Evolutionary conservation across 2,797 vertebrate species (phyloP), one percentile per base, ranked within the genome.

Genomic region (Phrynocephalus guinanensis): DNA sequence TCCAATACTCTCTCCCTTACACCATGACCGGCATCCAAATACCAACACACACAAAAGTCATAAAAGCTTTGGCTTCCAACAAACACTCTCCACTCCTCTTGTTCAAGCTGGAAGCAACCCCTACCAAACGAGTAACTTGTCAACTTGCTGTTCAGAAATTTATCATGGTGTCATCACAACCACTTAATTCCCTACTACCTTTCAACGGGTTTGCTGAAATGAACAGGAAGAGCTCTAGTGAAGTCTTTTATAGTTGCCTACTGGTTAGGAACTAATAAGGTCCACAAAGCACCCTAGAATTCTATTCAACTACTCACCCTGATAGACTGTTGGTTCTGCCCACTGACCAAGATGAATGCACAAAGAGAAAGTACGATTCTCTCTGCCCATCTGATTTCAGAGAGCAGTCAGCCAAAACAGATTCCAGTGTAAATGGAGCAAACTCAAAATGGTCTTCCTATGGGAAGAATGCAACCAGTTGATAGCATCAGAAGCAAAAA

Each of bases 211-310:
- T 79, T 92, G 91, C 89, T 90, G 87, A 95, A 95, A 94, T 86
- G 28, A 90, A 88, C 88, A 89, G 50, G 92, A 44, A 18, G 67
- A 93, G 91, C 88, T 66, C 11, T 88, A 85, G 94, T 94, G 90
- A 84, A 89, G 24, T 85, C 87, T 85, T 93, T 95, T 95, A 87
- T 93, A 52, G 80, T 85, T 91, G 83, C 44, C 60, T 85, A 87
- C 85, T 94, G 83, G 91, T 85, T 92, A 91, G 71, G 87, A 95
- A 93, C 82, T 90, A 94, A 90, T 88, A 80, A 93, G 91, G 90
- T 50, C 44, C 66, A 94, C 84, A 75, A 94, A 87, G 81, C 90
- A 85, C 0, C 0, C 6, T 89, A 30, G 87, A 82, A 70, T 92
- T 86, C 82, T 90, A 93, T 91, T 93, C 72, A 94, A 91, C 91